Evolutionary conservation across 2,888 invertebrate genomes (phyloP), one percentile per base, ranked within the genome.

Genomic region (Psococerastis gibbosa): DNA sequence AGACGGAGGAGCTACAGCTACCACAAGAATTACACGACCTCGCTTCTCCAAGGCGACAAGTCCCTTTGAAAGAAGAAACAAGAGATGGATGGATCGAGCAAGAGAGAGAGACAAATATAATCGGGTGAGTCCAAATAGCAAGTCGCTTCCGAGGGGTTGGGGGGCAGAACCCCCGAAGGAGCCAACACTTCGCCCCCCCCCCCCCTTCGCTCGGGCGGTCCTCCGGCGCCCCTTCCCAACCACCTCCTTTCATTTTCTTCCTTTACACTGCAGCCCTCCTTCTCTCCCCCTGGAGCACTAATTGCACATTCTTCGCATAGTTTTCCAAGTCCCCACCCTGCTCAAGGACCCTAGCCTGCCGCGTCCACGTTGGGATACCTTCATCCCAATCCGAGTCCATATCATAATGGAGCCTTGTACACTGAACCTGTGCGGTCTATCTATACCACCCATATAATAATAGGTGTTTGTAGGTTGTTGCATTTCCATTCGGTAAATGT

Each of bases 281-380:
- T 62, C 65, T 62, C 66, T 66, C 67, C 53, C 55, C 54, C 67
- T 66, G 69, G 70, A 73, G 78, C 82, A 82, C 83, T 84, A 84
- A 87, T 85, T 84, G 83, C 82, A 81, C 83, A 85, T 84, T 85
- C 84, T 82, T 84, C 79, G 81, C 83, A 84, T 84, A 84, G 83
- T 84, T 84, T 80, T 77, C 75, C 75, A 73, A 72, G 70, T 65
- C 65, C 64, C 68, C 65, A 67, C 68, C 68, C 64, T 61, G 66
- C 62, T 64, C 57, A 57, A 33, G 17, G 17, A 41, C 35, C 17
- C 32, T 34, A 8, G 32, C 16, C 17, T 32, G 15, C 41, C 43
- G 11, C 41, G 18, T 22, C 9, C 41, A 17, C 20, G 5, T 3
- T 13, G 42, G 32, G 17, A 32, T 22, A 13, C 43, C 33, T 16